Conservation (phyloP, 2,888 invertebrate genomes). For the Homarus gammarus region DNA sequence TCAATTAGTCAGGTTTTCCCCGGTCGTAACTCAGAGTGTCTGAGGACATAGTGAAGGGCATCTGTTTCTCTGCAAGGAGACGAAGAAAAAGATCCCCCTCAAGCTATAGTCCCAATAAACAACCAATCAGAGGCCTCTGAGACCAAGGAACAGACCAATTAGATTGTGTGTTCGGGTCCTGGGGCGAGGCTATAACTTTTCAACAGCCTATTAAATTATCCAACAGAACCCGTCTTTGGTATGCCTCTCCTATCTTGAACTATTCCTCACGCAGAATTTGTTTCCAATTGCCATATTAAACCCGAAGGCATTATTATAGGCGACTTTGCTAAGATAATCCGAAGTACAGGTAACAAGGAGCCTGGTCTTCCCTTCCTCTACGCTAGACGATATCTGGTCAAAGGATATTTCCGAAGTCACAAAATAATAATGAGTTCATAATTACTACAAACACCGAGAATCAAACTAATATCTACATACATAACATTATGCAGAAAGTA, state of each 20-base stretch:
- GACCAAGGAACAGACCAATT: background rate
- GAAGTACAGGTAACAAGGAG: no score
- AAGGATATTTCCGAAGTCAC: no score
- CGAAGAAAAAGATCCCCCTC: background rate
- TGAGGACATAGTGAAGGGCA: background rate
- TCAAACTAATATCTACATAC: no score
- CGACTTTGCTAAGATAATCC: no score
- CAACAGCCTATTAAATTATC: background rate
- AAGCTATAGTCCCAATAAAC: background rate
- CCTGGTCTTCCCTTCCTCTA: no score
- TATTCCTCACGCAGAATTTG: no score
- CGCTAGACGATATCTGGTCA: no score
- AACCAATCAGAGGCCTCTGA: conserved; percentile 2
- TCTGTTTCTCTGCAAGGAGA: background rate
- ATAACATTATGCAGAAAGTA: no score
- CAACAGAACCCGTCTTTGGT: background rate
- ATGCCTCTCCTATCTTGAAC: background rate
- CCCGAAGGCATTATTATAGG: no score
- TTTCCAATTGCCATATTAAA: no score
- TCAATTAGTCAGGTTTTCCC: background rate
- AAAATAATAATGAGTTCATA: no score
- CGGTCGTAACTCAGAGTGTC: background rate
- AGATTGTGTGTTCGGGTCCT: background rate
- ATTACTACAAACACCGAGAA: no score
- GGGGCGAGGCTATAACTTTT: background rate